Conservation (phyloP, 2,797 vertebrate genomes). For the Enteromius paludinosus region DNA sequence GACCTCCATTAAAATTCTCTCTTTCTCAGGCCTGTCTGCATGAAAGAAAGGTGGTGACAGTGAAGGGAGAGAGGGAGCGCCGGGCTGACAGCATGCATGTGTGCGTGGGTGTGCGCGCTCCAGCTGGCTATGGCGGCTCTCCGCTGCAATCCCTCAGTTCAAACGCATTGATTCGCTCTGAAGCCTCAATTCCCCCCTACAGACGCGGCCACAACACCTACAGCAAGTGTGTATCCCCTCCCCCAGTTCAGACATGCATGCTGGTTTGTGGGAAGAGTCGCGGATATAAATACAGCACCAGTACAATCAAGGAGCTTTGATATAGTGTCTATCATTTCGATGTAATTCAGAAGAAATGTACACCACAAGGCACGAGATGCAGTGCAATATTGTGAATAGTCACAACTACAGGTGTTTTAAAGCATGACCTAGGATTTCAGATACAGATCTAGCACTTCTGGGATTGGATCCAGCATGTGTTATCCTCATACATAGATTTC, state of each 20-base stretch:
- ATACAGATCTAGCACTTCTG: constrained; percentile 1
- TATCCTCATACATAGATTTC: neutral
- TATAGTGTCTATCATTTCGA: neutral
- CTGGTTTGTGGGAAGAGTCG: neutral
- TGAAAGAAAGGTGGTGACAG: constrained; percentile 61
- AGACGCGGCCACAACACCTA: constrained; percentile 66
- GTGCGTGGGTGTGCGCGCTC: constrained; percentile 30
- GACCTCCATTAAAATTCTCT: constrained; percentile 74
- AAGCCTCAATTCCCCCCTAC: constrained; percentile 62
- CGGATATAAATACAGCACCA: constrained; percentile 50
- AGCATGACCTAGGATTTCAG: neutral
- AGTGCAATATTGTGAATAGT: neutral
- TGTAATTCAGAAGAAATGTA: neutral
- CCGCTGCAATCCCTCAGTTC: constrained; percentile 65
- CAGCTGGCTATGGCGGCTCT: constrained; percentile 60
- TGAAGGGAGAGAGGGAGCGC: constrained; percentile 36
- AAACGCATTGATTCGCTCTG: constrained; percentile 68
- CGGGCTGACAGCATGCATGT: constrained; percentile 33
- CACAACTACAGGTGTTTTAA: neutral
- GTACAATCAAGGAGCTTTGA: constrained; percentile 38
- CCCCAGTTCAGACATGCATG: constrained; percentile 11
- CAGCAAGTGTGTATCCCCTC: constrained; percentile 63
- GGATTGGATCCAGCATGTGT: neutral
- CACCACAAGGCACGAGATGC: neutral
- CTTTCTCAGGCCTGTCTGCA: constrained; percentile 68